These are phyloP conservation scores for Protodeltote pygarga DNA, from an alignment of 2,888 invertebrate genomes.

Conservation along the genomic window DNA sequence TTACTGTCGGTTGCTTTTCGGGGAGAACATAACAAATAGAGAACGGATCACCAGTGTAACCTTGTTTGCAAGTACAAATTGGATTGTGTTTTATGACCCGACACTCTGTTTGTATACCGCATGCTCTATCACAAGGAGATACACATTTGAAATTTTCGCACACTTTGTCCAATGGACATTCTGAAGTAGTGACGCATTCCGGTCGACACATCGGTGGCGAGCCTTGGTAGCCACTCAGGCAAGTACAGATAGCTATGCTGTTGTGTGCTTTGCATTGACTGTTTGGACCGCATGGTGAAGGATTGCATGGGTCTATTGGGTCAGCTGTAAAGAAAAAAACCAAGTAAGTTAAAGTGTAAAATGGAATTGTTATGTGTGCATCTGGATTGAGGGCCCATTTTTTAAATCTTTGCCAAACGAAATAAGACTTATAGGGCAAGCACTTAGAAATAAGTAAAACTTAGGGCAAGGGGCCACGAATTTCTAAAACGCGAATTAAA, in stretches of 20 bases:
- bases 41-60: constrained; percentile 89
- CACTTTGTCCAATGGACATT: constrained; percentile 89
- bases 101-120: constrained; percentile 90
- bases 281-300: constrained; percentile 93
- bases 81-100: constrained; percentile 91
- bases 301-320: constrained; percentile 84
- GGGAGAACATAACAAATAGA: constrained; percentile 75
- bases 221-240: constrained; percentile 89
- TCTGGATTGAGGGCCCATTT: too few species aligned
- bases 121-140: constrained; percentile 91
- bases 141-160: constrained; percentile 90
- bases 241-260: constrained; percentile 90
- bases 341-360: too few species aligned
- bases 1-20: constrained; percentile 62
- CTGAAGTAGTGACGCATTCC: constrained; percentile 89
- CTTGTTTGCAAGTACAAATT: constrained; percentile 89
- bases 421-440: too few species aligned
- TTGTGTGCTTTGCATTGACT: constrained; percentile 87
- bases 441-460: too few species aligned
- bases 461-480: too few species aligned
- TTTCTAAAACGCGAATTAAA: too few species aligned
- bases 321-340: constrained; percentile 77
- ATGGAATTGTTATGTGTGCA: too few species aligned
- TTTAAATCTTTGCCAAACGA: too few species aligned
- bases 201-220: constrained; percentile 90